Evolutionary conservation across 1,140 invertebrate genomes (phyloP).

Genomic region (Yoshiicerus persimilis): DNA sequence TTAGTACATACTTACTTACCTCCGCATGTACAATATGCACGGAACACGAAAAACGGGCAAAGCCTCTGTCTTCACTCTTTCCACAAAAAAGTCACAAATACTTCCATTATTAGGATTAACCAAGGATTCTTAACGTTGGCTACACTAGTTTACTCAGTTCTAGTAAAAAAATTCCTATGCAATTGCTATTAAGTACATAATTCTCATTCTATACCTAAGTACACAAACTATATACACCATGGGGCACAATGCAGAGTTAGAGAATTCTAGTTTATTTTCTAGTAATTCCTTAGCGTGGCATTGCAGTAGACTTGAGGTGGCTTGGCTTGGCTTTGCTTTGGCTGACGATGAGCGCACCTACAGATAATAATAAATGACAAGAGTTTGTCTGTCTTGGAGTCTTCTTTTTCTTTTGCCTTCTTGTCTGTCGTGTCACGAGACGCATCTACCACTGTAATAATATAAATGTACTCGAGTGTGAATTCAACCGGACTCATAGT

Average conservation of each 20-base stretch:
- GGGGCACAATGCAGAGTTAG: not conserved
- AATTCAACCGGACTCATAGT: not conserved
- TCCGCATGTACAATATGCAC: not conserved
- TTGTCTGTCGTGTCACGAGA: conserved; percentile 2
- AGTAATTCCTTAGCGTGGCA: no score
- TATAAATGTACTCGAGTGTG: not conserved
- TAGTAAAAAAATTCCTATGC: not conserved
- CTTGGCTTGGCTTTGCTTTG: not conserved
- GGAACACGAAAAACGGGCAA: not conserved
- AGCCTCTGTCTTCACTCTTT: not conserved
- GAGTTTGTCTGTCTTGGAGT: not conserved
- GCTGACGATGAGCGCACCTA: not conserved
- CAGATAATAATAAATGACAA: conserved; percentile 15
- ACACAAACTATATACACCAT: not conserved
- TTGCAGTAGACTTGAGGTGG: no score
- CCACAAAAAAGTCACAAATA: not conserved
- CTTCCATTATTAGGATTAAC: not conserved
- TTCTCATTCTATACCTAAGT: not conserved
- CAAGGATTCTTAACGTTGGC: not conserved
- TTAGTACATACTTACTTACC: not conserved
- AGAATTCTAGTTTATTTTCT: not conserved
- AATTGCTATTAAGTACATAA: not conserved
- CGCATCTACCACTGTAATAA: not conserved
- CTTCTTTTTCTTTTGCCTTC: not conserved
- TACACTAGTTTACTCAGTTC: not conserved